Base-by-base conservation (phyloP, 2,888 invertebrate species). In the Eupithecia tripunctaria region DNA sequence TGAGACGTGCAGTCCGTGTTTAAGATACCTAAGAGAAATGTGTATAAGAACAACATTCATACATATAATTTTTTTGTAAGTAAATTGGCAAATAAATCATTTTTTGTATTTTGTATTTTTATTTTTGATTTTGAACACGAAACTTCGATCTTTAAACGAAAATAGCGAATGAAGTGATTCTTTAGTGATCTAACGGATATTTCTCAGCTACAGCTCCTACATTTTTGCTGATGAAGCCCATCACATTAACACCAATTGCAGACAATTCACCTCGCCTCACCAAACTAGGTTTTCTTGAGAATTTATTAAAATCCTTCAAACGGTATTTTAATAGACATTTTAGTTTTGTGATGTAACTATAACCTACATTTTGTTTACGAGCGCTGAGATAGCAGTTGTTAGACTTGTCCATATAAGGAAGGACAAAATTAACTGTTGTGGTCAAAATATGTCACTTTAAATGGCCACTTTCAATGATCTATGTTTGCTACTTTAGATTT, bases 331-430 rank as follows among this genome's bases (percentile, higher is more conserved):
- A 73, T 72, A 67, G 64, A 15, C 60, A 36, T 68, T 74, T 74
- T 12, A 51, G 72, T 70, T 73, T 71, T 70, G 72, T 77, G 68
- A 76, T 75, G 73, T 78, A 76, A 76, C 74, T 76, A 68, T 75
- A 76, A 74, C 76, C 78, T 71, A 79, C 74, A 74, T 76, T 73
- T 68, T 67, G 27, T 47, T 66, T 67, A 72, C 27, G 60, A 56
- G 60, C 29, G 56, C 43, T 71, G 68, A 63, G 65, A 67, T 70
- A 51, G 69, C 68, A 71, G 74, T 71, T 38, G 74, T 74, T 66
- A 51, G 32, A 62, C 68, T 41, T 71, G 68, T 68, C 68, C 65
- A 27, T 68, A 71, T 68, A 74, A 41, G 68, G 71, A 62, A 66
- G 70, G 38, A 60, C 14, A 64, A 38, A 36, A n/a, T 71, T n/a